Conservation (phyloP, 2,797 vertebrate species). For the Scolopax bukidnonensis region DNA sequence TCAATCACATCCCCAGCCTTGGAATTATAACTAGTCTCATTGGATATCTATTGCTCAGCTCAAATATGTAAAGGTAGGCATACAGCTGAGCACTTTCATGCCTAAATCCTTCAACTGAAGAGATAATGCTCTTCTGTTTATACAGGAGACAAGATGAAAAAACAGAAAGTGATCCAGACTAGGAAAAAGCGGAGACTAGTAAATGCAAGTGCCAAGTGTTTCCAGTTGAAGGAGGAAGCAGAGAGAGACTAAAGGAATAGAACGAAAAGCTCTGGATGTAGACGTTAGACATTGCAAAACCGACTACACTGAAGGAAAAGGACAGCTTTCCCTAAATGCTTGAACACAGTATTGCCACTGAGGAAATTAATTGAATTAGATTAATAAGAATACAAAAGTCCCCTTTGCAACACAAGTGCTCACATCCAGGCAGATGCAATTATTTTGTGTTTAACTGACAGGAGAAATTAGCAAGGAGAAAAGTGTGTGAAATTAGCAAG, state of each 20-base stretch:
- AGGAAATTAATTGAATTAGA: slow-evolving; percentile 11
- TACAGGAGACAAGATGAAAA: background rate
- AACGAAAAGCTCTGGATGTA: background rate
- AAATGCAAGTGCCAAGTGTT: background rate
- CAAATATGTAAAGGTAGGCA: background rate
- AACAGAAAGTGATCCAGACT: background rate
- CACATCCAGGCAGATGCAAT: background rate
- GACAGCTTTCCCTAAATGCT: background rate
- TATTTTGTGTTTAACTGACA: background rate
- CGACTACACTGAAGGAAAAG: background rate
- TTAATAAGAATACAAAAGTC: background rate
- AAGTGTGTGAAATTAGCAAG: background rate
- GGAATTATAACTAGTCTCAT: background rate
- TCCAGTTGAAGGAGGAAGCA: background rate
- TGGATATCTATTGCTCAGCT: background rate
- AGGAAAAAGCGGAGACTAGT: background rate
- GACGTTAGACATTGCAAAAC: background rate
- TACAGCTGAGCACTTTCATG: background rate
- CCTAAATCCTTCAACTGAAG: background rate
- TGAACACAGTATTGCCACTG: background rate
- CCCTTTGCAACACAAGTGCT: background rate
- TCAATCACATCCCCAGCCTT: background rate
- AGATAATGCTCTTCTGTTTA: background rate
- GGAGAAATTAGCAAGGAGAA: slow-evolving; percentile 14
- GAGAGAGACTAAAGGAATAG: background rate